These are phyloP conservation scores for Linnaemya tessellans DNA, from an alignment of 2,888 invertebrate genomes.

Conservation along the genomic window DNA sequence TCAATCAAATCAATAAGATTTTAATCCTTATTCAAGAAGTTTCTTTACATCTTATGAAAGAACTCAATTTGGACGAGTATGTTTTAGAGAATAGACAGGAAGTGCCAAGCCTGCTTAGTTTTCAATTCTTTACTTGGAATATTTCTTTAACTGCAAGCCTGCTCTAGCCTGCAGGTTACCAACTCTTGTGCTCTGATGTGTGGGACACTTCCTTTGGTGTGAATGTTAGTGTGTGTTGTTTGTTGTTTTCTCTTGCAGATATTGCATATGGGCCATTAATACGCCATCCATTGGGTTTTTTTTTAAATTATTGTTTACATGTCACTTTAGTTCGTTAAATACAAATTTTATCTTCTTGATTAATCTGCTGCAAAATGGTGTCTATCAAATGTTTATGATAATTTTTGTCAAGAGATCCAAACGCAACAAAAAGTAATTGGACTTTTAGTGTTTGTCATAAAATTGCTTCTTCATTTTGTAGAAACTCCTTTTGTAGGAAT, in stretches of 20 bases:
- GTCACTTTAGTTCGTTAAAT: constrained; percentile 57
- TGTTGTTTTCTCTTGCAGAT: background rate
- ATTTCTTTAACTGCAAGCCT: background rate
- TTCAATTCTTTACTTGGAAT: constrained; percentile 3
- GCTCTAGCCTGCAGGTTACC: constrained; percentile 28
- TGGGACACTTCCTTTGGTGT: constrained; percentile 48
- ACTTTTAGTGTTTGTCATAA: too few species aligned
- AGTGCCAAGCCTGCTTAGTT: constrained; percentile 54
- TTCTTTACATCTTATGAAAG: background rate
- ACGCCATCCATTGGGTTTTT: constrained; percentile 58
- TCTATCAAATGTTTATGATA: constrained; percentile 10
- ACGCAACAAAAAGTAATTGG: too few species aligned
- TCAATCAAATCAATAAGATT: constrained; percentile 64
- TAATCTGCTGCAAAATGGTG: constrained; percentile 32
- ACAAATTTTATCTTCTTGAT: constrained; percentile 15
- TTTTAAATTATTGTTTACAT: constrained; percentile 63
- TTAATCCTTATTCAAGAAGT: constrained; percentile 62
- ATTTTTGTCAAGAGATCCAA: constrained; percentile 36
- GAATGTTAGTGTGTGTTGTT: too few species aligned
- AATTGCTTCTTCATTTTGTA: too few species aligned
- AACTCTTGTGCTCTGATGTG: background rate
- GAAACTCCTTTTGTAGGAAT: too few species aligned
- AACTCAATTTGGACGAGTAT: background rate
- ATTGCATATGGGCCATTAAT: constrained; percentile 62
- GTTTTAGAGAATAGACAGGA: constrained; percentile 50